Percentiles rank a stretch among this genome's conserved stretches.
Conservation (phyloP, 2,888 invertebrate genomes). For the Agrenia bidenticulata region DNA sequence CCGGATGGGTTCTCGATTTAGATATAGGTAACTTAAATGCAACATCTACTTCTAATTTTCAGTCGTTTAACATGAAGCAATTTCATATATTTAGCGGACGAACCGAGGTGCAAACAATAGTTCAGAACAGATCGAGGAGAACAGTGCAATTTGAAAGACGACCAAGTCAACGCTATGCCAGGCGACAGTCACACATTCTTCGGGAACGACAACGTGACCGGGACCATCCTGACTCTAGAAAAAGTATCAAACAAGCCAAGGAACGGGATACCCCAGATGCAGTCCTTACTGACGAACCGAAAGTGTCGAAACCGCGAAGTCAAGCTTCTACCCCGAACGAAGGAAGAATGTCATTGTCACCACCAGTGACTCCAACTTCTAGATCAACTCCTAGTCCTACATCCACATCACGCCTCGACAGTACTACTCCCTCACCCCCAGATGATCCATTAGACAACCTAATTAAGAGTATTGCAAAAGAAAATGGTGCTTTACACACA, state of each 20-base stretch:
- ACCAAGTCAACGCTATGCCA: conserved; percentile 93
- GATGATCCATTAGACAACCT: conserved; percentile 70
- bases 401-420: conserved; percentile 35
- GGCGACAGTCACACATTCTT: conserved; percentile 55
- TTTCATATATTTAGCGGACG: conserved; percentile 69
- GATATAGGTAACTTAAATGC: conserved; percentile 64
- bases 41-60: not conserved
- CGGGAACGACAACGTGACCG: conserved; percentile 65
- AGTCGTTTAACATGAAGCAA: conserved; percentile 5
- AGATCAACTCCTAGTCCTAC: conserved; percentile 51
- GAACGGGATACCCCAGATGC: conserved; percentile 18
- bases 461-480: conserved; percentile 74
- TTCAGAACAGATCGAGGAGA: conserved; percentile 82
- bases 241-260: conserved; percentile 15
- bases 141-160: conserved; percentile 95
- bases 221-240: conserved; percentile 15
- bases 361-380: conserved; percentile 51
- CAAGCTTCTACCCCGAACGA: conserved; percentile 26
- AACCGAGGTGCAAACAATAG: conserved; percentile 96
- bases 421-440: conserved; percentile 41
- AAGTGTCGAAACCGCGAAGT: conserved; percentile 38
- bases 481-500: conserved; percentile 55
- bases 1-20: conserved; percentile 96
- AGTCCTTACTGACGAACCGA: conserved; percentile 40
- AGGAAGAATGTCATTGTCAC: conserved; percentile 36